Evolutionary conservation across 2,113 vertebrate species (phyloP).

Genomic region (Oncorhynchus clarkii): DNA sequence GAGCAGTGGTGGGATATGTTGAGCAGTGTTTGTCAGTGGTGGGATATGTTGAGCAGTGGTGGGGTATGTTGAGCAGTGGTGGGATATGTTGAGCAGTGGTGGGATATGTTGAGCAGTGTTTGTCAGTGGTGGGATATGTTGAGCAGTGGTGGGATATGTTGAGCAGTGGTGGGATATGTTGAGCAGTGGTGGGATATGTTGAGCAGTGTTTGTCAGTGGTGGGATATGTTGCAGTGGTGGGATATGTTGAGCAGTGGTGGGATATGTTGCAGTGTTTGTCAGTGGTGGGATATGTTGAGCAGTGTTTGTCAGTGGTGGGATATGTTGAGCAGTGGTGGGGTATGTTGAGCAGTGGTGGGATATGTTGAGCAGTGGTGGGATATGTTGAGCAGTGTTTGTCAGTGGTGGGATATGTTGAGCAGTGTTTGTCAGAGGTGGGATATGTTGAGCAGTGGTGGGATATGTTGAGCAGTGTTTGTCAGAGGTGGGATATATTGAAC

Average conservation of each 20-base stretch:
- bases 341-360: neutral
- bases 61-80: neutral
- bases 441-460: neutral
- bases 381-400: neutral
- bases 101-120: conserved; percentile 5
- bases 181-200: neutral
- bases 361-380: neutral
- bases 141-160: neutral
- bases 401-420: neutral
- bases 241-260: neutral
- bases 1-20: neutral
- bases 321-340: neutral
- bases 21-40: conserved; percentile 8
- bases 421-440: neutral
- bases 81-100: neutral
- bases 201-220: conserved; percentile 10
- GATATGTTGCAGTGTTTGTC: conserved; percentile 10
- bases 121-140: neutral
- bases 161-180: neutral
- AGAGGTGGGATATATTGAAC: no score
- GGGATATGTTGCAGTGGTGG: neutral
- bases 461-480: conserved; percentile 5
- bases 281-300: no score
- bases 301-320: conserved; percentile 9
- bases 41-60: no score